Evolutionary conservation across 2,888 invertebrate species (phyloP), one percentile per base, ranked within the genome.

Genomic region (Corbicula japonica): DNA sequence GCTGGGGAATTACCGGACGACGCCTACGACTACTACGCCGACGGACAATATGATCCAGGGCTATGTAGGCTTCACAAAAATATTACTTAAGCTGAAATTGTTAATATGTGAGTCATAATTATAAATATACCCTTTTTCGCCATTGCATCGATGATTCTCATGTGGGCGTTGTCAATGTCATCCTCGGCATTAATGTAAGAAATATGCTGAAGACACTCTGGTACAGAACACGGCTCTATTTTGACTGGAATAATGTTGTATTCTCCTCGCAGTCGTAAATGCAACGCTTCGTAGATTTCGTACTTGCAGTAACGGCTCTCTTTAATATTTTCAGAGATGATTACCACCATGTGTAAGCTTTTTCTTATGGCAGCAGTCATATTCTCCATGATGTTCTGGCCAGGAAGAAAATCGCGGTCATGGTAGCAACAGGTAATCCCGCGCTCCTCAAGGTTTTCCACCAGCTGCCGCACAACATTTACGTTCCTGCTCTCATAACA

Each of bases 321-420:
- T 58, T 58, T 35, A 21, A 58, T 35, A 3, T 58, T 35, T 28
- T 58, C 35, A 6, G 58, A 58, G 12, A 58, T 10, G 23, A 58
- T 35, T 35, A 58, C 23, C 1, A 58, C 12, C 58, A 58, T 35
- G 35, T 58, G 3, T 35, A 21, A 35, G 15, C 58, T 58, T 34
- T 58, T 34, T 12, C 6, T 1, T 21, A 58, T 58, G 23, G 35
- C 58, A 8, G 34, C 58, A 21, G 18, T 35, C 32, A 58, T 58
- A 23, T 21, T 58, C 8, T 34, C 21, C 15, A 35, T 18, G 35
- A 58, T 21, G 3, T 34, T 35, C 2, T 21, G 34, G 34, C 58
- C 58, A 2, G 21, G n/a, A 5, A 34, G 4, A 35, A 35, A 58
- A 21, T 58, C 58, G 1, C 58, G 4, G 3, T 34, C 58, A 58